Percentiles rank a stretch among this genome's conserved stretches.
Evolutionary conservation across 2,113 vertebrate species (phyloP).

Genomic region (Psammodynastes pulverulentus): DNA sequence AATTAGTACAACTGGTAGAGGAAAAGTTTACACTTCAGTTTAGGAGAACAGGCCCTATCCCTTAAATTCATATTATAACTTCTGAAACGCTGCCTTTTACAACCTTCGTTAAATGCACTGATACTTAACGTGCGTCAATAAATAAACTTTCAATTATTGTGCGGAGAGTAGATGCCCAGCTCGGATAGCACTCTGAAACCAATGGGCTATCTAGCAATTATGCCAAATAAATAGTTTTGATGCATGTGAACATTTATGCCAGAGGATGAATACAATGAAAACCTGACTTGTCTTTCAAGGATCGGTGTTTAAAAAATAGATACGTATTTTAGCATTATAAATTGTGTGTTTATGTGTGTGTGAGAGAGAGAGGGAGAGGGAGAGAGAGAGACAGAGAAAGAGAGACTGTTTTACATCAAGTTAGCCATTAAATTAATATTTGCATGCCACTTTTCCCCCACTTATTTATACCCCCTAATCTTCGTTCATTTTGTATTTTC

Average conservation of each 20-base stretch:
- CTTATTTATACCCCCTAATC: background rate
- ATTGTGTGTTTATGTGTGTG: background rate
- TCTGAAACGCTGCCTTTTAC: slow-evolving; percentile 60
- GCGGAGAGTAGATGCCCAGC: slow-evolving; percentile 61
- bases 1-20: slow-evolving; percentile 56
- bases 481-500: background rate
- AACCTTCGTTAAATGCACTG: slow-evolving; percentile 57
- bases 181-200: slow-evolving; percentile 61
- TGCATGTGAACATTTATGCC: slow-evolving; percentile 33
- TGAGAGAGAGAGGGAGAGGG: background rate
- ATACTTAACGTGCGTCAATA: slow-evolving; percentile 70
- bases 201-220: slow-evolving; percentile 60
- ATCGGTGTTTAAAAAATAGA: background rate
- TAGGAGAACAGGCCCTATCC: slow-evolving; percentile 50
- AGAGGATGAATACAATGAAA: slow-evolving; percentile 26
- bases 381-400: background rate
- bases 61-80: slow-evolving; percentile 65
- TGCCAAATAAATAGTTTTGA: slow-evolving; percentile 64
- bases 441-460: background rate
- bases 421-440: background rate
- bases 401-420: background rate
- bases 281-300: slow-evolving; percentile 57
- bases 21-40: slow-evolving; percentile 57
- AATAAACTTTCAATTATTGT: slow-evolving; percentile 72
- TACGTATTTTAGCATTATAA: background rate